Conservation (phyloP, 2,888 invertebrate genomes). For the Lasioglossum oenotherae region DNA sequence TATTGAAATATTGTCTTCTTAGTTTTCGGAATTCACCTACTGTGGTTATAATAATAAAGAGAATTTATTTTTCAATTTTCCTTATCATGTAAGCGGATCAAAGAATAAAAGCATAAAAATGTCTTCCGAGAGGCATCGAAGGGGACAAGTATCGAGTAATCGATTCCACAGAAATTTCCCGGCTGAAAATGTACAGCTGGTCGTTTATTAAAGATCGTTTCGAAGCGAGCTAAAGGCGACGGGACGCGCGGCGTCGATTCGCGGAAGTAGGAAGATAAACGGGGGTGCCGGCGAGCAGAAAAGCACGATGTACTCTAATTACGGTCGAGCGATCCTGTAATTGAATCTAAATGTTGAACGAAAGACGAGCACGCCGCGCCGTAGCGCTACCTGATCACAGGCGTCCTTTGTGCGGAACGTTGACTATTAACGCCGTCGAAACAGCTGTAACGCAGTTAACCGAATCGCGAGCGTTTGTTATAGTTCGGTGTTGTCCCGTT, state of each 20-base stretch:
- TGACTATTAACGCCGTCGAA: slow-evolving; percentile 37
- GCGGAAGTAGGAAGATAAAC: slow-evolving; percentile 26
- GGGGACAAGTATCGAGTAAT: neutral
- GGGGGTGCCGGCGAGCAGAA: slow-evolving; percentile 3
- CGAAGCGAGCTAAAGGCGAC: neutral
- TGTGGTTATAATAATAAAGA: too few species aligned
- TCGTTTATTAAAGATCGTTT: neutral
- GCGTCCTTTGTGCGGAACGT: slow-evolving; percentile 41
- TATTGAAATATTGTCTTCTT: too few species aligned
- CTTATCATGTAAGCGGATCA: too few species aligned
- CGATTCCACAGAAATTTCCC: neutral
- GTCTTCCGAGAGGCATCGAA: neutral
- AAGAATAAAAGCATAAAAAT: neutral
- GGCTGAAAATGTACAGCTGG: neutral
- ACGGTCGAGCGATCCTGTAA: slow-evolving; percentile 54
- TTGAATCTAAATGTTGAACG: slow-evolving; percentile 52
- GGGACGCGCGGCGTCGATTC: neutral
- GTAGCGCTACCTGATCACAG: slow-evolving; percentile 33
- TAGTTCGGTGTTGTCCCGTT: neutral
- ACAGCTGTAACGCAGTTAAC: slow-evolving; percentile 37
- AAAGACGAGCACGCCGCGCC: slow-evolving; percentile 21
- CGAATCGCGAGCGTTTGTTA: neutral
- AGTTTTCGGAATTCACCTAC: too few species aligned
- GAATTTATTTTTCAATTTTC: too few species aligned
- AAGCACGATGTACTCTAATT: slow-evolving; percentile 47